Evolutionary conservation across 64 coral and sea anemone species (phyloP).

Genomic region (Montipora sp.): DNA sequence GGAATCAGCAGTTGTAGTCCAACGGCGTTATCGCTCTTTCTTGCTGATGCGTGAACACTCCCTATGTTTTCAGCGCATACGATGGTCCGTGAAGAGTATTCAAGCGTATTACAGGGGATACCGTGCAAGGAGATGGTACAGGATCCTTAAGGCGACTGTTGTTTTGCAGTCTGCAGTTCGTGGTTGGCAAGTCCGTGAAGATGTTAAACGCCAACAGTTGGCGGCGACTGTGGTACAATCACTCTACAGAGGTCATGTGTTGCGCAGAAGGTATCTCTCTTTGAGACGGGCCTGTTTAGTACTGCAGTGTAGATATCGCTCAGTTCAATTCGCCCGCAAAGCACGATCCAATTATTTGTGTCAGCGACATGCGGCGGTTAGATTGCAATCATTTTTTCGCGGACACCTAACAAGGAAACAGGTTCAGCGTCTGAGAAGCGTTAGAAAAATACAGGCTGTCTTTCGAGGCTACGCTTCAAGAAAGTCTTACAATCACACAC

Average conservation of each 20-base stretch:
- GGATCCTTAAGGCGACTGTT: slow-evolving; percentile 51
- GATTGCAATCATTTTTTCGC: slow-evolving; percentile 66
- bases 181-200: slow-evolving; percentile 29
- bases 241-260: slow-evolving; percentile 23
- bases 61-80: slow-evolving; percentile 27
- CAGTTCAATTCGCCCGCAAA: neutral
- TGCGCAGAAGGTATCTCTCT: neutral
- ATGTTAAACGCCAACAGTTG: slow-evolving; percentile 9
- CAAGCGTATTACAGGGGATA: slow-evolving; percentile 61
- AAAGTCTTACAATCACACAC: slow-evolving; percentile 31
- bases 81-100: slow-evolving; percentile 14
- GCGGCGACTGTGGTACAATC: slow-evolving; percentile 35
- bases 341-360: neutral
- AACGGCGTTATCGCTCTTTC: slow-evolving; percentile 56
- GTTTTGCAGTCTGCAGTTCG: slow-evolving; percentile 74
- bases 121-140: slow-evolving; percentile 36
- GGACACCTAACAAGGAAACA: slow-evolving; percentile 56
- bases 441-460: slow-evolving; percentile 64
- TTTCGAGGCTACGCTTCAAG: slow-evolving; percentile 70
- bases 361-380: neutral
- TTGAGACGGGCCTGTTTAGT: slow-evolving; percentile 31
- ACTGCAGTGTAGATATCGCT: slow-evolving; percentile 47
- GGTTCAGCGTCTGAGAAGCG: slow-evolving; percentile 46
- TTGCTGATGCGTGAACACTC: slow-evolving; percentile 12
- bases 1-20: slow-evolving; percentile 48